Evolutionary conservation across 2,888 invertebrate species (phyloP).

Genomic region (Orthosia cruda): DNA sequence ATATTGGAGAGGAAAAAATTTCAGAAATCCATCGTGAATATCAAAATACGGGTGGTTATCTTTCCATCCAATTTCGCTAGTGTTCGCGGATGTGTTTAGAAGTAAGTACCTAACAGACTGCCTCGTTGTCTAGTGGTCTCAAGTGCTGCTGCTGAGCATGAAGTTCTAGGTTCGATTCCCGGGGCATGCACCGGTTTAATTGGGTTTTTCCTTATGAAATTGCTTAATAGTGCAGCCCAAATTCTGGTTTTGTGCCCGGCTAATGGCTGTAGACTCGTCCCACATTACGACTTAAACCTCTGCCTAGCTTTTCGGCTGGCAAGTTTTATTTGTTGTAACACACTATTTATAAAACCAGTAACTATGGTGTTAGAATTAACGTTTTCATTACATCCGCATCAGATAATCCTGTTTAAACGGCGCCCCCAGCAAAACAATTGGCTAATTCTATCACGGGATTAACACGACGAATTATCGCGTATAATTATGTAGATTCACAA

Average conservation of each 20-base stretch:
- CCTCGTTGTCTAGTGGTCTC: neutral
- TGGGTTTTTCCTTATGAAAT: too few relatives aligned
- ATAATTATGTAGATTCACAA: slow-evolving; percentile 43
- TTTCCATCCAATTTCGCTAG: too few relatives aligned
- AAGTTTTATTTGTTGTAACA: neutral
- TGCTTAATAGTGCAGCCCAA: too few relatives aligned
- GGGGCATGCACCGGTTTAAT: too few relatives aligned
- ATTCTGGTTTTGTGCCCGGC: too few relatives aligned
- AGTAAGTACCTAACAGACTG: neutral
- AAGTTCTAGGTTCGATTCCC: neutral
- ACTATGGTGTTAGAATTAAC: neutral
- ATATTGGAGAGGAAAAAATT: neutral
- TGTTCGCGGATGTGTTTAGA: too few relatives aligned
- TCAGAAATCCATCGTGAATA: too few relatives aligned
- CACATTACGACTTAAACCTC: too few relatives aligned
- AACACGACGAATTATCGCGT: slow-evolving; percentile 1
- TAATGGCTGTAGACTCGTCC: too few relatives aligned
- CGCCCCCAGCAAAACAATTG: neutral
- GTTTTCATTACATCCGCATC: neutral
- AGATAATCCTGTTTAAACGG: neutral
- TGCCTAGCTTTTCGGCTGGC: too few relatives aligned
- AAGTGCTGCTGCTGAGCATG: too few relatives aligned
- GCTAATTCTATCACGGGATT: neutral
- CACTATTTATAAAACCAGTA: neutral
- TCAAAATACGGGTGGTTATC: too few relatives aligned